Evolutionary conservation across 1,140 invertebrate species (phyloP), one percentile per base, ranked within the genome.

Genomic region (Pseudomyrmex concolor): DNA sequence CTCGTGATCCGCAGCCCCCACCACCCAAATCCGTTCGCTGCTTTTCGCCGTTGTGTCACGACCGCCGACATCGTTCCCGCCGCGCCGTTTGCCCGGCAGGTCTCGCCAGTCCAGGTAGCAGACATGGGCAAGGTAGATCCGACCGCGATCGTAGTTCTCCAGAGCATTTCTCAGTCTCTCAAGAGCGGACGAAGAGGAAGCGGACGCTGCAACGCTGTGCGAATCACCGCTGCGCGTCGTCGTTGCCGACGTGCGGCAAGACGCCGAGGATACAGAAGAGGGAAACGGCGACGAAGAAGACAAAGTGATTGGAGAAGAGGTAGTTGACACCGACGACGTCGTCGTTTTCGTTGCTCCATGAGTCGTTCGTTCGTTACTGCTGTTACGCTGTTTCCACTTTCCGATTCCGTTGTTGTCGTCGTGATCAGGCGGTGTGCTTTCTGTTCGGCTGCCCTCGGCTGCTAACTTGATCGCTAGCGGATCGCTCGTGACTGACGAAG

Each of bases 1-100:
- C 15, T 92, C 93, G 66, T 93, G 92, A 89, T 95, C 95, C 0
- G 93, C 94, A 0, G 95, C 95, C 82, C 93, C 94, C 57, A 95
- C 88, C 45, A 95, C 90, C 94, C 94, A 95, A 5, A 95, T 92
- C 19, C 76, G 51, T 1, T 80, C 76, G 43, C 50, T 55, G 34
- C 63, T 57, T n/a, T 90, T 86, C 73, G 94, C 93, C 7, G 90
- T 87, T 63, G 83, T 72, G 74, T 50, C 63, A 17, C 51, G 54
- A 68, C 63, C 34, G 71, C 63, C 34, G 50, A 34, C 34, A 34
- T 34, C 34, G 34, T 48, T 50, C 48, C 13, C 4, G 22, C 68
- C 60, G 66, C 85, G 82, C 2, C 92, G 82, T 62, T 89, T 91
- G 51, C 94, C 94, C 0, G 95, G 95, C 22, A 95, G 76, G 73